Conservation (phyloP, 1,140 invertebrate genomes). For the Drosophila sturtevanti region DNA sequence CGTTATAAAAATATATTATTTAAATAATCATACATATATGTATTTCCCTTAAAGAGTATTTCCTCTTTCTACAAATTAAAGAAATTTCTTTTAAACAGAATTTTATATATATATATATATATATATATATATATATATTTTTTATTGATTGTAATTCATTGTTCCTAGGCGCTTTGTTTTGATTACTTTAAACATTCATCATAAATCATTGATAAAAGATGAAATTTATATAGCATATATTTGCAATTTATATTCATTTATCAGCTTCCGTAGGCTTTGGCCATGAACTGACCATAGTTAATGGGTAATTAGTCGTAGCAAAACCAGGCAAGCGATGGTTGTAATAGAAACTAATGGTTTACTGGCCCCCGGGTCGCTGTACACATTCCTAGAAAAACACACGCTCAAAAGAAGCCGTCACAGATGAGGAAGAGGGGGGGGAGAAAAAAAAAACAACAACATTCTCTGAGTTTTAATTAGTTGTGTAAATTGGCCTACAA, state of each 20-base stretch:
- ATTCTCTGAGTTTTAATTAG: slow-evolving; percentile 43
- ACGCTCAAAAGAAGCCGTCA: slow-evolving; percentile 43
- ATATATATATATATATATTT: neutral
- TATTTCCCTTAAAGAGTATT: too few species aligned
- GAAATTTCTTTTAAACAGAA: slow-evolving; percentile 14
- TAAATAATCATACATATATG: too few species aligned
- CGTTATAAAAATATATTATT: too few species aligned
- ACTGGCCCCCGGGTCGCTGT: slow-evolving; percentile 8
- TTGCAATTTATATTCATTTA: slow-evolving; percentile 60
- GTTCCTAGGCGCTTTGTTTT: slow-evolving; percentile 35
- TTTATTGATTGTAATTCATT: slow-evolving; percentile 38
- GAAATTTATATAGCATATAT: slow-evolving; percentile 35
- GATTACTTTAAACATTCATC: slow-evolving; percentile 20
- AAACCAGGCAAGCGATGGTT: slow-evolving; percentile 20
- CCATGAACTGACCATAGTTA: slow-evolving; percentile 46
- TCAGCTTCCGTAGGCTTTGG: slow-evolving; percentile 41
- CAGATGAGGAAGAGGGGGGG: neutral
- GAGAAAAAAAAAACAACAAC: neutral
- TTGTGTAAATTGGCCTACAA: slow-evolving; percentile 47
- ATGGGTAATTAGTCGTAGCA: slow-evolving; percentile 62
- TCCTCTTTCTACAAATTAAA: neutral
- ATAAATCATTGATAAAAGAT: slow-evolving; percentile 68
- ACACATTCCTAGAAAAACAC: slow-evolving; percentile 47
- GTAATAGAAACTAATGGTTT: slow-evolving; percentile 67
- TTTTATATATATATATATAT: slow-evolving; percentile 24